Evolutionary conservation across 2,797 vertebrate species (phyloP).

Genomic region (Glyptemys insculpta): DNA sequence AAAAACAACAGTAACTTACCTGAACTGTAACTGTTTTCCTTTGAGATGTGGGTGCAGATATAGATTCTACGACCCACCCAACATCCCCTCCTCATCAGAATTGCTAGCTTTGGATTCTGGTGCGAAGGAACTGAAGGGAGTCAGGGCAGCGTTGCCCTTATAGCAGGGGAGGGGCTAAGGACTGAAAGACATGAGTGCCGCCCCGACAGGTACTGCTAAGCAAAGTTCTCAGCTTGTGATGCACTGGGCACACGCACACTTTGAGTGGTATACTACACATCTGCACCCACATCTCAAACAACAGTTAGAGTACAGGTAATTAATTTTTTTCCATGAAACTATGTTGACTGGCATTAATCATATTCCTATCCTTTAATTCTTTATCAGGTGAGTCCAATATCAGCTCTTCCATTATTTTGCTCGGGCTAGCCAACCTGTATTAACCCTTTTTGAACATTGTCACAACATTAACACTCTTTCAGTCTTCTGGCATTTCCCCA

Average conservation of each 20-base stretch:
- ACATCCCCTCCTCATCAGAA: neutral
- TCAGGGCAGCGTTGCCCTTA: neutral
- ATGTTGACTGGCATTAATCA: neutral
- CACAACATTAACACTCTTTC: neutral
- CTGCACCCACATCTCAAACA: neutral
- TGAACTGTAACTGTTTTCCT: neutral
- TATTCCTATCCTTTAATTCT: neutral
- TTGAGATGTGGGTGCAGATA: neutral
- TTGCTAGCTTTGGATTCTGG: neutral
- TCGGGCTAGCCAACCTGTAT: neutral
- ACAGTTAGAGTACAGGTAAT: neutral
- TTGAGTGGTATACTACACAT: neutral
- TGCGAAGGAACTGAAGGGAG: neutral
- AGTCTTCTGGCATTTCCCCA: neutral
- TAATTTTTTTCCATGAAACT: neutral
- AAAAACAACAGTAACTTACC: neutral
- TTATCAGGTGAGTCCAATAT: neutral
- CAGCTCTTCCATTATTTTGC: constrained; percentile 11
- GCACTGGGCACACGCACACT: neutral
- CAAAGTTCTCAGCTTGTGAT: neutral
- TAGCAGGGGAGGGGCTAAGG: neutral
- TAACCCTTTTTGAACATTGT: neutral
- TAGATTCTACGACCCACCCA: neutral
- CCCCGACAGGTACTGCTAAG: neutral
- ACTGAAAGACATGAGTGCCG: neutral